Conservation (phyloP, 2,797 vertebrate species). For the Erpetoichthys calabaricus region DNA sequence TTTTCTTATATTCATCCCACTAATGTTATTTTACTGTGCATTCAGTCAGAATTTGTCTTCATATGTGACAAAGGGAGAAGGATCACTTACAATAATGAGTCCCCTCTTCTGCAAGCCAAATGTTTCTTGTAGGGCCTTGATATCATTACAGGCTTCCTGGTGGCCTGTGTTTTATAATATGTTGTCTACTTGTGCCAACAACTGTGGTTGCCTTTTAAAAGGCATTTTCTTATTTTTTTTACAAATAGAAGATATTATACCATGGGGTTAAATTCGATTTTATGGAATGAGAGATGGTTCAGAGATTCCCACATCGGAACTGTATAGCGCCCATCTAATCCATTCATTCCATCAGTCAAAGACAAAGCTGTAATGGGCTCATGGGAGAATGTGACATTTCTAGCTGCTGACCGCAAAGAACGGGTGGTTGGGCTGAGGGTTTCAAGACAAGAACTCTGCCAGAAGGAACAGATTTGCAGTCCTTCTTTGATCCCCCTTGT, state of each 20-base stretch:
- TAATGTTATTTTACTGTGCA: too few species aligned
- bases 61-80: too few species aligned
- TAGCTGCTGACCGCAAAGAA: slow-evolving; percentile 7
- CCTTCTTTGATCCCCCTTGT: slow-evolving; percentile 73
- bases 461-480: slow-evolving; percentile 77
- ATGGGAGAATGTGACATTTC: slow-evolving; percentile 31
- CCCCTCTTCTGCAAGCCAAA: slow-evolving; percentile 23
- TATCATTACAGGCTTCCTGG: slow-evolving; percentile 27
- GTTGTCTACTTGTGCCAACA: slow-evolving; percentile 26
- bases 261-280: slow-evolving; percentile 5
- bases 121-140: slow-evolving; percentile 20
- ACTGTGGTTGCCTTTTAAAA: slow-evolving; percentile 19
- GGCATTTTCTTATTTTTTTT: slow-evolving; percentile 5
- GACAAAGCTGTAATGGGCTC: slow-evolving; percentile 29
- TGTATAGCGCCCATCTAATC: slow-evolving; percentile 13
- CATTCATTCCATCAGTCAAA: slow-evolving; percentile 40
- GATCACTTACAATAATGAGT: slow-evolving; percentile 2
- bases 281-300: slow-evolving; percentile 11
- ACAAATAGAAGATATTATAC: slow-evolving; percentile 16
- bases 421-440: neutral
- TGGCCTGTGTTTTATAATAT: slow-evolving; percentile 28
- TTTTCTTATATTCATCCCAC: too few species aligned
- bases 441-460: slow-evolving; percentile 47
- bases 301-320: slow-evolving; percentile 10
- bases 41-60: too few species aligned